A percentile compares a stretch with the other conserved stretches of the same genome.
These are phyloP conservation scores for Typhlomys cinereus DNA, from an alignment of 2,113 vertebrate species.

Conservation along the genomic window DNA sequence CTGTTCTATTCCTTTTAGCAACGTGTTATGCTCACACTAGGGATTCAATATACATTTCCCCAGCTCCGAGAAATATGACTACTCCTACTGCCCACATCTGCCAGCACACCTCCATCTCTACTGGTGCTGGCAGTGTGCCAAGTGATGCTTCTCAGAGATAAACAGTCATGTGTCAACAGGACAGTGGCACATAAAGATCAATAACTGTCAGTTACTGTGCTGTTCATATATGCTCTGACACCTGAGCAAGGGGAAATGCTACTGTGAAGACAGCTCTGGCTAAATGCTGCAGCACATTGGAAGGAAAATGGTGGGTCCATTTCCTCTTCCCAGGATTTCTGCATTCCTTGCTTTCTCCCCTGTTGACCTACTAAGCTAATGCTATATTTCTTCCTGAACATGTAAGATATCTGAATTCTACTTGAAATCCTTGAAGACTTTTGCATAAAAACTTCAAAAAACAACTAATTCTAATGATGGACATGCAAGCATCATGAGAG, in stretches of 20 bases:
- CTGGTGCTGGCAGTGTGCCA: not conserved
- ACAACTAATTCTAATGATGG: not conserved
- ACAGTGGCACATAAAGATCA: slow-evolving; percentile 14
- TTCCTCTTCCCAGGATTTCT: not conserved
- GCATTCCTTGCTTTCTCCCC: not conserved
- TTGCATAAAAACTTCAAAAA: not conserved
- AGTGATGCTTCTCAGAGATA: not conserved
- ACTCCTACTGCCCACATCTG: not conserved
- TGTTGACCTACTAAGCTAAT: not conserved
- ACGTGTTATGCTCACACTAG: not conserved
- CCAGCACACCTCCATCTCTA: not conserved
- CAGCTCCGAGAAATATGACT: not conserved
- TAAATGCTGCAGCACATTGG: not conserved
- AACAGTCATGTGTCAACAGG: slow-evolving; percentile 28
- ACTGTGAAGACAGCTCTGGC: not conserved
- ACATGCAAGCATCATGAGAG: not conserved
- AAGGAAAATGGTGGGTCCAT: not conserved
- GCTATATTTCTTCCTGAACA: not conserved
- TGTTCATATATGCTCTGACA: not conserved
- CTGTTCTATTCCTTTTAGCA: not conserved
- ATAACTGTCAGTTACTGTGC: not conserved
- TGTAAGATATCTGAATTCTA: not conserved
- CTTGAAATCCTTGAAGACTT: not conserved
- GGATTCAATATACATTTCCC: not conserved
- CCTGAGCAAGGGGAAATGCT: not conserved